Evolutionary conservation across 2,113 vertebrate genomes (phyloP).

Genomic region (Spea multiplicata): DNA sequence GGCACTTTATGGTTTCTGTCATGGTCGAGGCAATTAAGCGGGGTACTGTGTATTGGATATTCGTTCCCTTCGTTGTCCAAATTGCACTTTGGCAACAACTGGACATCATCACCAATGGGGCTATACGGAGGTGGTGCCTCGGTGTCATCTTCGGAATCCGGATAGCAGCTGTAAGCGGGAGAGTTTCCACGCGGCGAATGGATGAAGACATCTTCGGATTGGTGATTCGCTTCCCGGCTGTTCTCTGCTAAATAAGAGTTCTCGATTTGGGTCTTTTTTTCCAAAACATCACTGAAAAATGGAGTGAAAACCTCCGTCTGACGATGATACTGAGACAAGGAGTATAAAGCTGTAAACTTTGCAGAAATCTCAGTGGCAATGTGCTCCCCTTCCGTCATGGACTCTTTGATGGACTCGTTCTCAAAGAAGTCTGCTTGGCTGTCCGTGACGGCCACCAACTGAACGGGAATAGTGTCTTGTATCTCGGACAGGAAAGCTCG

Average conservation of each 20-base stretch:
- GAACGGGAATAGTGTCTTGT: conserved; percentile 95
- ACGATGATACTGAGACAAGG: conserved; percentile 93
- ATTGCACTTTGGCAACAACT: conserved; percentile 90
- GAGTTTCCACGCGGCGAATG: conserved; percentile 88
- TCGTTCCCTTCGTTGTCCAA: conserved; percentile 95
- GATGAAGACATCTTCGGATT: conserved; percentile 85
- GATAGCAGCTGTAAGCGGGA: conserved; percentile 86
- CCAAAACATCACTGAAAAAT: conserved; percentile 94
- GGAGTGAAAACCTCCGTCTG: conserved; percentile 95
- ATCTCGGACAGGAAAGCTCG: conserved; percentile 94
- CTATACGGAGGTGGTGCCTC: conserved; percentile 98
- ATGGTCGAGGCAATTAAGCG: conserved; percentile 84
- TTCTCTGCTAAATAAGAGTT: conserved; percentile 88
- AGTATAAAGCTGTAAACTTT: conserved; percentile 97
- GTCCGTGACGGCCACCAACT: conserved; percentile 96
- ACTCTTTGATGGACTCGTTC: conserved; percentile 93
- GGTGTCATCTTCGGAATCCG: conserved; percentile 93
- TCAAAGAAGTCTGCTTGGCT: conserved; percentile 98
- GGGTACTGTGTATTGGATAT: conserved; percentile 91
- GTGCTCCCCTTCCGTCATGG: conserved; percentile 98
- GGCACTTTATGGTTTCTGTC: conserved; percentile 99
- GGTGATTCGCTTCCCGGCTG: conserved; percentile 79
- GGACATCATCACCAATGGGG: conserved; percentile 95
- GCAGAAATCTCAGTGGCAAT: conserved; percentile 96
- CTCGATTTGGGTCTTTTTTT: conserved; percentile 92